Evolutionary conservation across 2,797 vertebrate genomes (phyloP), one percentile per base, ranked within the genome.

Genomic region (Periparus ater): DNA sequence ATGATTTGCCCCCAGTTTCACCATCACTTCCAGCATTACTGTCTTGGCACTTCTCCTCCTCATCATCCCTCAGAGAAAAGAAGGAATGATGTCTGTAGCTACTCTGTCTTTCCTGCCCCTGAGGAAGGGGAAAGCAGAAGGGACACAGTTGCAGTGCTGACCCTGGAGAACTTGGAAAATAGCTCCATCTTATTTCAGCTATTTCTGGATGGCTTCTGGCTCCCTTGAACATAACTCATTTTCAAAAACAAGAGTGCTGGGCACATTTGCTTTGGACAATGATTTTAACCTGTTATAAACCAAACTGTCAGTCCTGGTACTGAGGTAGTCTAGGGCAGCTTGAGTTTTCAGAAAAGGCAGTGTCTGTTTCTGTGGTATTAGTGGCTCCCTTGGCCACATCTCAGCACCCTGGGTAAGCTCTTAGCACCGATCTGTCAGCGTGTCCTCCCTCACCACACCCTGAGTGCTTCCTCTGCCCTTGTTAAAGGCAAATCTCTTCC

Each of bases 381-480:
- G 34, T 16, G 51, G 10, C 29, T 73, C 26, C 18, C 15, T 34
- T 1, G 1, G 44, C 19, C 2, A 1, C 11, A 11, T 11, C 40
- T 45, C 30, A 66, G 53, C 0, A 1, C 11, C 22, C 32, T 2
- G 7, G 53, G 10, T 40, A 45, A 68, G 26, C 30, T 55, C 34
- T 55, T 51, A n/a, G 25, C 0, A 0, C 16, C 51, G 29, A 30
- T 51, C 63, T 38, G 13, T 36, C 76, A 65, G 34, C 2, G 3
- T 63, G 17, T 67, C 6, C 17, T 50, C 21, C 21, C 30, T 72
- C 53, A 57, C 17, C 25, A 61, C 25, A 4, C 18, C 51, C 45
- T 32, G 57, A 83, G 40, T 73, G 38, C 51, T 42, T 66, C n/a
- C 40, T 67, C 57, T 85, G 67, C 36, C 15, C 7, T 47, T 61